These are phyloP conservation scores for Hippocampus kuda DNA, from an alignment of 2,797 vertebrate genomes.

Conservation along the genomic window DNA sequence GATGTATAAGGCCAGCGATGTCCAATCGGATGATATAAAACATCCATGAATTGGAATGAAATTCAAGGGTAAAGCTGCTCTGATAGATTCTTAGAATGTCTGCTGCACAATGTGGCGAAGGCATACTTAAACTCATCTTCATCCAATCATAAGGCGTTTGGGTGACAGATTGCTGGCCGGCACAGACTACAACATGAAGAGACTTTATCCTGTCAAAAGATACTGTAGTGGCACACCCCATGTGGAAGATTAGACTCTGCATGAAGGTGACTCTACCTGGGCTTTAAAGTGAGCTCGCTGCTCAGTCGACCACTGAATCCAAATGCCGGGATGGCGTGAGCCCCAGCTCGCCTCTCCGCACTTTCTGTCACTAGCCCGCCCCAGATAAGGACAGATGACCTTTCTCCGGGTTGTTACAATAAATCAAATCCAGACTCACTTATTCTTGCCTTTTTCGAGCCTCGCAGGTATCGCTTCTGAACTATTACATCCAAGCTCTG, in stretches of 20 bases:
- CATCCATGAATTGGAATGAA: neutral
- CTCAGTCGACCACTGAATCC: constrained; percentile 51
- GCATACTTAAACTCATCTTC: constrained; percentile 3
- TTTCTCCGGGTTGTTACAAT: constrained; percentile 60
- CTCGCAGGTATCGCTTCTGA: constrained; percentile 53
- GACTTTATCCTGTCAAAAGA: constrained; percentile 23
- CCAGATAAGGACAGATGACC: constrained; percentile 67
- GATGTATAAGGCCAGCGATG: neutral
- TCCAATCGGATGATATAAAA: neutral
- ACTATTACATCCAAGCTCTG: constrained; percentile 41
- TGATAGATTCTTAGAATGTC: neutral
- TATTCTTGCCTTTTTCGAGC: constrained; percentile 30
- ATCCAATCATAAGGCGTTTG: constrained; percentile 1
- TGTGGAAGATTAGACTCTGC: constrained; percentile 16
- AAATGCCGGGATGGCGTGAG: constrained; percentile 37
- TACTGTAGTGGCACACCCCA: constrained; percentile 35
- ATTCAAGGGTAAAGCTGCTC: neutral
- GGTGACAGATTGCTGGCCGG: constrained; percentile 4
- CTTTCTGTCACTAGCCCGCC: constrained; percentile 54
- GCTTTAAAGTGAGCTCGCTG: constrained; percentile 51
- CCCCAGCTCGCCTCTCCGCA: constrained; percentile 33
- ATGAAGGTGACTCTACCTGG: constrained; percentile 66
- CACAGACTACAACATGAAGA: constrained; percentile 27
- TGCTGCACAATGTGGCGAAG: neutral
- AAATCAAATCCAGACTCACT: constrained; percentile 50